Percentiles rank a stretch among this genome's conserved stretches.
phyloP scores from a whole-genome alignment of 2,888 invertebrate genomes.

The Polia nebulosa region DNA sequence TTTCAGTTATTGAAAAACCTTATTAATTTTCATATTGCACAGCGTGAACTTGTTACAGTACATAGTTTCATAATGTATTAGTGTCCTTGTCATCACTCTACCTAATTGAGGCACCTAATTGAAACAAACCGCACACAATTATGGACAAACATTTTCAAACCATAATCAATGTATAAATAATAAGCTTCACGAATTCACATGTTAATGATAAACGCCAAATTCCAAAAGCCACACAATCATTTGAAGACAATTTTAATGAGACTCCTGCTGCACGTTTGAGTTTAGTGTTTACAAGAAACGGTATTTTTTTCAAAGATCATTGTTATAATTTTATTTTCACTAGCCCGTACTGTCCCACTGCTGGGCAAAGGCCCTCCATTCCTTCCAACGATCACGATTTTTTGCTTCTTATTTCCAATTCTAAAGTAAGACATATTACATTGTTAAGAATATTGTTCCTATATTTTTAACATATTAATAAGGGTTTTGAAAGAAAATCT shows the following conservation, averaged over 20 bases:
- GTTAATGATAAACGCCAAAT: neutral
- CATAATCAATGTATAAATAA: neutral
- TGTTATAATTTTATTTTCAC: too few relatives aligned
- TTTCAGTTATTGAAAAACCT: neutral
- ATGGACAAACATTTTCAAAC: neutral
- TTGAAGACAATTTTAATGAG: neutral
- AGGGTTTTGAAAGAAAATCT: too few relatives aligned
- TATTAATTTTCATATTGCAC: neutral
- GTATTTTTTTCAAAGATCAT: neutral
- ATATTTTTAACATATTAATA: too few relatives aligned
- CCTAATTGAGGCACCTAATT: neutral
- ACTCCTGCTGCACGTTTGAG: neutral
- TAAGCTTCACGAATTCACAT: neutral
- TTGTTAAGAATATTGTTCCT: too few relatives aligned
- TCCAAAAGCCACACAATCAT: neutral
- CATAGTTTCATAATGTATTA: neutral
- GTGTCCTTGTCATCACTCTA: neutral
- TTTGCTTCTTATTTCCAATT: too few relatives aligned
- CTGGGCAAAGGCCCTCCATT: too few relatives aligned
- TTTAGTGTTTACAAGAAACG: neutral
- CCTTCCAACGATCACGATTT: too few relatives aligned
- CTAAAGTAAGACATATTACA: too few relatives aligned
- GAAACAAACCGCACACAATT: neutral
- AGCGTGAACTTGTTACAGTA: neutral
- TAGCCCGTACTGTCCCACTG: too few relatives aligned